These are phyloP conservation scores for Limnephilus marmoratus DNA, from an alignment of 2,888 invertebrate genomes.

Conservation along the genomic window DNA sequence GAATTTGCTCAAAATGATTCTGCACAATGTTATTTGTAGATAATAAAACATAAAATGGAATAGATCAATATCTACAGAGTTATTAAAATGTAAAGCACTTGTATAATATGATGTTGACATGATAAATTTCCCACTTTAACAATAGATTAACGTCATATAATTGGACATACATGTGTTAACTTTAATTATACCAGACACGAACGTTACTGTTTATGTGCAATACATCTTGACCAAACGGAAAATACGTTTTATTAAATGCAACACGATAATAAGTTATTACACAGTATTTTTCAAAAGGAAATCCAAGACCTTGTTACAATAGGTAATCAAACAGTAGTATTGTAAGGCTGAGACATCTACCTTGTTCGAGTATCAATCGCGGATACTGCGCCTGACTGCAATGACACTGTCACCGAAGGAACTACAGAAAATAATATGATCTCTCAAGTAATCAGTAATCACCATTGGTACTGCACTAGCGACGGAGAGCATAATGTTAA, in stretches of 20 bases:
- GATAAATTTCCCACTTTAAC: no score
- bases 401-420: neutral
- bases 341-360: neutral
- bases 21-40: neutral
- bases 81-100: no score
- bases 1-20: neutral
- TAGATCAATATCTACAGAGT: no score
- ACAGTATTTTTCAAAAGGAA: no score
- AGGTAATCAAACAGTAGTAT: no score
- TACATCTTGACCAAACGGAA: neutral
- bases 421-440: neutral
- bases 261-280: no score
- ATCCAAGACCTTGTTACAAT: no score
- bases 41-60: no score
- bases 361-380: neutral
- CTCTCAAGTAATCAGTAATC: neutral
- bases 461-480: neutral
- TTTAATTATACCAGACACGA: neutral
- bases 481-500: neutral
- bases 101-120: no score
- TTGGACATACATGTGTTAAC: no score
- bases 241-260: neutral
- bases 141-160: no score
- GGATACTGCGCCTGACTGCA: neutral
- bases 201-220: neutral